phyloP scores from a whole-genome alignment of 2,797 vertebrate genomes.

The Lepidocolaptes lacrymiger region DNA sequence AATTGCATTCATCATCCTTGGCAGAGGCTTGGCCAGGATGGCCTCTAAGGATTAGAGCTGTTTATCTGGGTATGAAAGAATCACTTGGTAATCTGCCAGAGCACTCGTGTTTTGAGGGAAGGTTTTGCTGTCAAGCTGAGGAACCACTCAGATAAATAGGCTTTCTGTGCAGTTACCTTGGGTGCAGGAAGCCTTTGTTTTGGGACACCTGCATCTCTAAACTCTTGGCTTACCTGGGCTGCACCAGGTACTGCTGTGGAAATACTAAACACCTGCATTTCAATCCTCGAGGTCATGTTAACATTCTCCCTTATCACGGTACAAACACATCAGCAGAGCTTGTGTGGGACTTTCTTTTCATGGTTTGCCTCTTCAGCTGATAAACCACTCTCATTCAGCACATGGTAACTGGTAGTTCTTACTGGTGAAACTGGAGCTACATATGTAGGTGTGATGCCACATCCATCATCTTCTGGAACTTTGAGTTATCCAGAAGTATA shows the following conservation, averaged over 20 bases:
- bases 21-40: slow-evolving; percentile 32
- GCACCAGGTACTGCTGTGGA: not conserved
- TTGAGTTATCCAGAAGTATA: not conserved
- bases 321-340: slow-evolving; percentile 5
- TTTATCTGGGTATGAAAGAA: slow-evolving; percentile 60
- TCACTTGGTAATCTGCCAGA: slow-evolving; percentile 64
- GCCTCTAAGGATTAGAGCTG: slow-evolving; percentile 60
- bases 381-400: not conserved
- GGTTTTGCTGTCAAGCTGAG: slow-evolving; percentile 48
- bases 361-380: slow-evolving; percentile 27
- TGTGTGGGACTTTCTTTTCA: not conserved
- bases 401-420: not conserved
- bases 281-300: not conserved
- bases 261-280: not conserved
- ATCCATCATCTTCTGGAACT: not conserved
- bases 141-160: not conserved
- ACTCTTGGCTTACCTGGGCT: not conserved
- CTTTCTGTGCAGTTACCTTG: slow-evolving; percentile 15
- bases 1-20: slow-evolving; percentile 61
- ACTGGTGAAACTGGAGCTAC: not conserved
- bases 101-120: slow-evolving; percentile 26
- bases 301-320: slow-evolving; percentile 17
- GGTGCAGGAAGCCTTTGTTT: not conserved
- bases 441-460: not conserved
- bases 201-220: not conserved